phyloP scores from a whole-genome alignment of 2,888 invertebrate species.

The Diaprepes abbreviatus region DNA sequence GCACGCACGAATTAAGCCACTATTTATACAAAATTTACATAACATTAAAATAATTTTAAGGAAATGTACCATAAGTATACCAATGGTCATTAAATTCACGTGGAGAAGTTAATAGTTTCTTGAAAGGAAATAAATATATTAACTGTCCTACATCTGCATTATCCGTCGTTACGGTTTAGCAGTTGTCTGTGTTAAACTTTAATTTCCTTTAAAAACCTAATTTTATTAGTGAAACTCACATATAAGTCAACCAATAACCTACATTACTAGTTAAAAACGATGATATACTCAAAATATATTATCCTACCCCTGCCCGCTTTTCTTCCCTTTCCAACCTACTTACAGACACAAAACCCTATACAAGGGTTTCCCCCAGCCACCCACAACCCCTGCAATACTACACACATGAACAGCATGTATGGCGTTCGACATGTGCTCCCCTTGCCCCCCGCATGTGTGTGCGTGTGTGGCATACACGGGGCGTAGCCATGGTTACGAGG shows the following conservation, averaged over 20 bases:
- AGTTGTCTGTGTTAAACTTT: too few species aligned
- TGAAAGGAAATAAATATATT: too few species aligned
- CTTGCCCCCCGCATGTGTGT: slow-evolving; percentile 35
- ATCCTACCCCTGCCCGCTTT: slow-evolving; percentile 13
- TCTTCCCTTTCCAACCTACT: slow-evolving; percentile 35
- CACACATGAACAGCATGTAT: slow-evolving; percentile 50
- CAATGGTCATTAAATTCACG: background rate
- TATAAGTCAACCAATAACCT: slow-evolving; percentile 31
- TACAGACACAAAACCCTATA: slow-evolving; percentile 45
- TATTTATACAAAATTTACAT: slow-evolving; percentile 33
- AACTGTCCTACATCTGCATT: too few species aligned
- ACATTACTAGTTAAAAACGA: slow-evolving; percentile 34
- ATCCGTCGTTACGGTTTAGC: too few species aligned
- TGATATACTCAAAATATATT: slow-evolving; percentile 38
- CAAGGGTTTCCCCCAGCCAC: slow-evolving; percentile 27
- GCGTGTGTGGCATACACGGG: slow-evolving; percentile 50
- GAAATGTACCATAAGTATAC: background rate
- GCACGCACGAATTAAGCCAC: slow-evolving; percentile 30
- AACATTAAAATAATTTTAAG: too few species aligned
- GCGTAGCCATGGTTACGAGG: slow-evolving; percentile 42
- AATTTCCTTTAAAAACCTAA: too few species aligned
- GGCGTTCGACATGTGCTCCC: slow-evolving; percentile 49
- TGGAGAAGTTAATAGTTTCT: too few species aligned
- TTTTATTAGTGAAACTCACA: background rate
- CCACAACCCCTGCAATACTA: slow-evolving; percentile 23